Evolutionary conservation across 2,888 invertebrate genomes (phyloP).

Genomic region (Congeria kusceri): DNA sequence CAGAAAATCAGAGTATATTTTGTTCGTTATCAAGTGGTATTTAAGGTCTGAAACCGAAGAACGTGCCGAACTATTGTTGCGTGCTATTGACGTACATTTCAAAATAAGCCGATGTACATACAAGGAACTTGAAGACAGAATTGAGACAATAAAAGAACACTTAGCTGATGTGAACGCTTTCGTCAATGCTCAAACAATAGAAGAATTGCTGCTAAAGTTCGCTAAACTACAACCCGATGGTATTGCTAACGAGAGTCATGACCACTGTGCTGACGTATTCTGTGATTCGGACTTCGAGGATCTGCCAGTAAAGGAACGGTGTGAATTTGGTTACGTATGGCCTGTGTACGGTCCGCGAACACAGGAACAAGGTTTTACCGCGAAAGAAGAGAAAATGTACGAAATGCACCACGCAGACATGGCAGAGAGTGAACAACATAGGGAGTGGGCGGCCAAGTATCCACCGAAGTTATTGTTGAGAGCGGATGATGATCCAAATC

Average conservation of each 20-base stretch:
- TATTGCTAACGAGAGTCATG: neutral
- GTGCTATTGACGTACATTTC: constrained; percentile 4
- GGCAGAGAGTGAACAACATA: constrained; percentile 22
- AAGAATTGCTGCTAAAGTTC: neutral
- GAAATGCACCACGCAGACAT: constrained; percentile 15
- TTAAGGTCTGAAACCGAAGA: constrained; percentile 26
- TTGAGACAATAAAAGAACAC: constrained; percentile 14
- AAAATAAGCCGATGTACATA: constrained; percentile 13
- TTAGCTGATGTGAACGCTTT: constrained; percentile 29
- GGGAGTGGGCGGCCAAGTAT: constrained; percentile 13
- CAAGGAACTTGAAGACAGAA: constrained; percentile 11
- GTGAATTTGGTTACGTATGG: neutral
- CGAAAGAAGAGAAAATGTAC: constrained; percentile 21
- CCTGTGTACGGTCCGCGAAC: constrained; percentile 21
- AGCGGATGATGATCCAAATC: constrained; percentile 27
- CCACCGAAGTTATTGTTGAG: constrained; percentile 11
- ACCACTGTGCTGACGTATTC: neutral
- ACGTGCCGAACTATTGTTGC: constrained; percentile 26
- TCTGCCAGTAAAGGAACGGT: constrained; percentile 12
- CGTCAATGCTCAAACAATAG: constrained; percentile 12
- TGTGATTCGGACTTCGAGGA: constrained; percentile 32
- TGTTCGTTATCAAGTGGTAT: constrained; percentile 41
- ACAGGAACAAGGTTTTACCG: constrained; percentile 4
- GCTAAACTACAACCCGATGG: constrained; percentile 11
- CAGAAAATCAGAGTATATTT: constrained; percentile 19